Percentiles rank a stretch among this genome's conserved stretches.
These are phyloP conservation scores for Ibidorhyncha struthersii DNA, from an alignment of 2,113 vertebrate genomes.

Conservation along the genomic window DNA sequence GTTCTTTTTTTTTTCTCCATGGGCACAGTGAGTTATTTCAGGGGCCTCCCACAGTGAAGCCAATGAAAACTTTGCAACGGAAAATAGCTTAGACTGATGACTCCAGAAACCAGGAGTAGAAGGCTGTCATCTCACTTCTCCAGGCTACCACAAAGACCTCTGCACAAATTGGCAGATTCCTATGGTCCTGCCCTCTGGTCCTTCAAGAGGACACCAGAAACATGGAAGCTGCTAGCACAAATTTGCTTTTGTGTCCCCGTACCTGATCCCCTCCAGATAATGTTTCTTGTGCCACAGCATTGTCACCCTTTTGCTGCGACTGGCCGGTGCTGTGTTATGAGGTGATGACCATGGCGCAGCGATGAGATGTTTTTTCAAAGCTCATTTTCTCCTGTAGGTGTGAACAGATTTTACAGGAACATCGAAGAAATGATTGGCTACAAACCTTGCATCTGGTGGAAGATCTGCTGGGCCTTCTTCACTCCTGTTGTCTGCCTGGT, in stretches of 20 bases:
- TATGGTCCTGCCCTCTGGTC: background rate
- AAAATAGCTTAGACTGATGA: background rate
- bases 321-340: background rate
- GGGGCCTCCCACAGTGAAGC: background rate
- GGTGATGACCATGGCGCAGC: background rate
- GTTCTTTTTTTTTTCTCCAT: background rate
- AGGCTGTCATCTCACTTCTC: background rate
- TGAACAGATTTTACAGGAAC: constrained; percentile 86
- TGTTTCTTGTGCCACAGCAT: background rate
- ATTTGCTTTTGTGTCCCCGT: background rate
- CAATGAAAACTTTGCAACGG: background rate
- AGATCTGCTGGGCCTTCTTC: constrained; percentile 88
- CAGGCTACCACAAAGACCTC: background rate
- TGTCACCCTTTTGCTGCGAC: background rate
- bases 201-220: background rate
- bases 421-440: constrained; percentile 95
- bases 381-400: constrained; percentile 72
- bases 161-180: background rate
- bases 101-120: background rate
- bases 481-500: constrained; percentile 89
- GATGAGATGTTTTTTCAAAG: background rate
- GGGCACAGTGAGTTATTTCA: background rate
- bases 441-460: constrained; percentile 88
- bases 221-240: background rate
- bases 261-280: background rate